Evolutionary conservation across 2,888 invertebrate species (phyloP).

Genomic region (Agonopterix subpropinquella): DNA sequence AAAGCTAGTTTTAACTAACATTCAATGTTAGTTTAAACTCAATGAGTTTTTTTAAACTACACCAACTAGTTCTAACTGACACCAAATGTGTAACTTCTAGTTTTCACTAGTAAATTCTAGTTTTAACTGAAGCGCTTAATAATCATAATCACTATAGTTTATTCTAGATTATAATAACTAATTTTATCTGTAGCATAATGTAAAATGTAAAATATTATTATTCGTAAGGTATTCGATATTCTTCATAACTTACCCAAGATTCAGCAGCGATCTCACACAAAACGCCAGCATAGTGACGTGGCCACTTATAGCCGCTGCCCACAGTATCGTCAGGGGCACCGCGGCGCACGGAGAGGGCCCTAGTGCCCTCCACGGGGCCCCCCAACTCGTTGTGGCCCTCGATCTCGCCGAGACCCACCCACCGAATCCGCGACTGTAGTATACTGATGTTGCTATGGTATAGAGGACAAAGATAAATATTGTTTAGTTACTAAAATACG

Average conservation of each 20-base stretch:
- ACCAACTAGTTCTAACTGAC: too few relatives aligned
- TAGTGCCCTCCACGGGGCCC: slow-evolving; percentile 59
- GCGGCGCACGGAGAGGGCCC: slow-evolving; percentile 66
- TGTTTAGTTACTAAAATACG: too few relatives aligned
- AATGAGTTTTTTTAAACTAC: too few relatives aligned
- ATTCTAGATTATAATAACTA: too few relatives aligned
- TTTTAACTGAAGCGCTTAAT: background rate
- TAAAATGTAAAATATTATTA: too few relatives aligned
- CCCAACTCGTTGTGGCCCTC: slow-evolving; percentile 43
- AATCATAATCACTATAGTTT: too few relatives aligned
- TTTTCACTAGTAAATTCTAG: background rate
- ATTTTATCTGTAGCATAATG: background rate
- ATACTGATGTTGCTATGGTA: slow-evolving; percentile 56
- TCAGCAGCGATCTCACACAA: slow-evolving; percentile 52
- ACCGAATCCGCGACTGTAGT: slow-evolving; percentile 67
- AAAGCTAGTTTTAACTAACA: too few relatives aligned
- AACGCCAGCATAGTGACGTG: slow-evolving; percentile 61
- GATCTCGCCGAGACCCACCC: slow-evolving; percentile 62
- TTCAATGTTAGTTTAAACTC: too few relatives aligned
- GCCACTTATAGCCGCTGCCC: slow-evolving; percentile 48
- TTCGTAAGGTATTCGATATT: too few relatives aligned
- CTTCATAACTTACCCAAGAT: slow-evolving; percentile 48
- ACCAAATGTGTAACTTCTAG: too few relatives aligned
- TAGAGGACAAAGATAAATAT: background rate
- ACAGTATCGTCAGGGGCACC: slow-evolving; percentile 53